Conservation (phyloP, 2,797 vertebrate genomes). For the Paramormyrops hopkinsi region DNA sequence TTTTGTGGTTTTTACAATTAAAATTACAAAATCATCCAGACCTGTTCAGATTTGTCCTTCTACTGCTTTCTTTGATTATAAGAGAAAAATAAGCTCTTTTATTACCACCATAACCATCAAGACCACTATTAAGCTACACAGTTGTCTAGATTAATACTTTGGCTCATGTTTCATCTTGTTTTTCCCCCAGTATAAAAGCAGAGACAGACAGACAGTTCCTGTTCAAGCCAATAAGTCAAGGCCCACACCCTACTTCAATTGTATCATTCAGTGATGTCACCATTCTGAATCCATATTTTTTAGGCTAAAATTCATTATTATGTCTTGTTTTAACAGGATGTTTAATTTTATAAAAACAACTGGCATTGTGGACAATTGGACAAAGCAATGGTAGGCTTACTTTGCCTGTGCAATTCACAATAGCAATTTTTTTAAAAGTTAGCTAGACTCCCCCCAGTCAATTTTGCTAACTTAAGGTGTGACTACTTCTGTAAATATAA, state of each 20-base stretch:
- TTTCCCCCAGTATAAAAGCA: background rate
- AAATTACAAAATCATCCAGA: background rate
- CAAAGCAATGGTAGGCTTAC: background rate
- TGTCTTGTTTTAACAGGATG: background rate
- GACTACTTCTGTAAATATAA: background rate
- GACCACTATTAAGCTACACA: background rate
- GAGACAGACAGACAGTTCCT: background rate
- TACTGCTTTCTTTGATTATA: background rate
- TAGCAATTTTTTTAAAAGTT: background rate
- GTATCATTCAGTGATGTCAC: background rate
- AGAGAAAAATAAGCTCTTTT: background rate
- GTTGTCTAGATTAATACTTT: background rate
- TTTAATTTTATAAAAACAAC: background rate
- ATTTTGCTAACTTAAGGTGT: background rate
- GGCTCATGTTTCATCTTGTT: background rate
- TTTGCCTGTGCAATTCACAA: background rate
- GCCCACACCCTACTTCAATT: background rate
- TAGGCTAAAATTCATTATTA: background rate
- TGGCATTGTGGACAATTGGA: background rate
- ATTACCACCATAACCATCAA: background rate
- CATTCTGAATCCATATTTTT: background rate
- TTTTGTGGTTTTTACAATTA: background rate
- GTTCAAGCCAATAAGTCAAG: background rate
- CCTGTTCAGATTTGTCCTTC: background rate
- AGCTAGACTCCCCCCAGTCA: background rate